Conservation (phyloP, 2,888 invertebrate species). For the Notocelia uddmanniana region DNA sequence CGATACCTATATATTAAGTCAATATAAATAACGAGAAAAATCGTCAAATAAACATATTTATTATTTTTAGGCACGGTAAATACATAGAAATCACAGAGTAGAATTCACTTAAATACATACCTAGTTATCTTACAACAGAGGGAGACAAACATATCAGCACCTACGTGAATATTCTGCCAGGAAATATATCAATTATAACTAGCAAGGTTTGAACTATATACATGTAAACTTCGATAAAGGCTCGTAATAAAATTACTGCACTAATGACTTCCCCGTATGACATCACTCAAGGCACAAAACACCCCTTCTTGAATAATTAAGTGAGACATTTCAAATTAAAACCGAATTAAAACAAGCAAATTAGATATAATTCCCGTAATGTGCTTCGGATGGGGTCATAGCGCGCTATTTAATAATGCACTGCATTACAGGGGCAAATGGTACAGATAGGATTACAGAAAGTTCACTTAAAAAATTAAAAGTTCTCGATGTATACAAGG, state of each 20-base stretch:
- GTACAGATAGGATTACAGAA: constrained; percentile 48
- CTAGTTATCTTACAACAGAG: too few relatives aligned
- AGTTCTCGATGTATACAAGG: too few relatives aligned
- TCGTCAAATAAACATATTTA: too few relatives aligned
- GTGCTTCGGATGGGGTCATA: constrained; percentile 79
- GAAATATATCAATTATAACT: too few relatives aligned
- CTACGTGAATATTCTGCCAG: background rate
- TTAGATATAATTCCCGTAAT: constrained; percentile 78
- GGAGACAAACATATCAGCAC: too few relatives aligned
- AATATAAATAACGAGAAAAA: too few relatives aligned
- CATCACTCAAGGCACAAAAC: constrained; percentile 34
- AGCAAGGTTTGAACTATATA: too few relatives aligned
- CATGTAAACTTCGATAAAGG: background rate
- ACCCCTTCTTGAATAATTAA: constrained; percentile 73
- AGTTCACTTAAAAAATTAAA: background rate
- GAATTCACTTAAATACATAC: too few relatives aligned
- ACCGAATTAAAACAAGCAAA: constrained; percentile 83
- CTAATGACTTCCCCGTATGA: constrained; percentile 16
- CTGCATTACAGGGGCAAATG: constrained; percentile 60
- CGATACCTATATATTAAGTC: too few relatives aligned
- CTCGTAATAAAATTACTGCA: background rate
- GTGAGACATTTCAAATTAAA: constrained; percentile 78
- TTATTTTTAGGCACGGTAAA: too few relatives aligned
- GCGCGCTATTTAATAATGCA: constrained; percentile 80
- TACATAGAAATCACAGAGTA: too few relatives aligned